Percentiles rank a stretch among this genome's conserved stretches.
Evolutionary conservation across 2,113 vertebrate genomes (phyloP).

Genomic region (Uropsilus gracilis): DNA sequence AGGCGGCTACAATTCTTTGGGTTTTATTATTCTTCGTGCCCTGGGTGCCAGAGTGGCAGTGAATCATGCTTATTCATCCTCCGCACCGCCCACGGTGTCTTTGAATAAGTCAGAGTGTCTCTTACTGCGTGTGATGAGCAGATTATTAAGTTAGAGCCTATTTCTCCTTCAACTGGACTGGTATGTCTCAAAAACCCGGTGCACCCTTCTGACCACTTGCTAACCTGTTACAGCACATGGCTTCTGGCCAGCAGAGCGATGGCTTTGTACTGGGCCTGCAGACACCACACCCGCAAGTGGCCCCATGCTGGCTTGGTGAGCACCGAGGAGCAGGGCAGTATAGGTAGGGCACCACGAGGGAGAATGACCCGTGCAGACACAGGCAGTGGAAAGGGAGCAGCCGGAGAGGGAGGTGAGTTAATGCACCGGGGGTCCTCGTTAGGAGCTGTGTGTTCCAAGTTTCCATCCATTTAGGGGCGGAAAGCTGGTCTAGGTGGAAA

Average conservation of each 20-base stretch:
- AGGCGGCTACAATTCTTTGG: conserved; percentile 75
- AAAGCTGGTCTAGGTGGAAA: not conserved
- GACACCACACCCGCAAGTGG: not conserved
- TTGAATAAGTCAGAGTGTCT: conserved; percentile 80
- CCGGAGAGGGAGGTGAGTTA: not conserved
- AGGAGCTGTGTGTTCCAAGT: not conserved
- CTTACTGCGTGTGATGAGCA: conserved; percentile 76
- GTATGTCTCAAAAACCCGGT: conserved; percentile 59
- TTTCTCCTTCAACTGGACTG: conserved; percentile 67
- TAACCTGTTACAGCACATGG: conserved; percentile 56
- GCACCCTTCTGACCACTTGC: conserved; percentile 41
- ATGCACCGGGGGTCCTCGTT: not conserved
- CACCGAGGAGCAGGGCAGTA: not conserved
- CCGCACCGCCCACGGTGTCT: conserved; percentile 74
- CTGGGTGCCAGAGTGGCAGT: conserved; percentile 76
- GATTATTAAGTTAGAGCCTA: conserved; percentile 77
- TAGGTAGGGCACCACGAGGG: not conserved
- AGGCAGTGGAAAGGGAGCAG: not conserved
- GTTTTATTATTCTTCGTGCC: conserved; percentile 80
- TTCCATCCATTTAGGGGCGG: not conserved
- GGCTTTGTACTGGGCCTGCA: not conserved
- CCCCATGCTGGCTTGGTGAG: not conserved
- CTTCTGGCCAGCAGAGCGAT: conserved; percentile 54
- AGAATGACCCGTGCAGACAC: not conserved
- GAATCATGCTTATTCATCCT: conserved; percentile 82